Conservation (phyloP, 1,140 invertebrate species). For the Cotesia glomerata region DNA sequence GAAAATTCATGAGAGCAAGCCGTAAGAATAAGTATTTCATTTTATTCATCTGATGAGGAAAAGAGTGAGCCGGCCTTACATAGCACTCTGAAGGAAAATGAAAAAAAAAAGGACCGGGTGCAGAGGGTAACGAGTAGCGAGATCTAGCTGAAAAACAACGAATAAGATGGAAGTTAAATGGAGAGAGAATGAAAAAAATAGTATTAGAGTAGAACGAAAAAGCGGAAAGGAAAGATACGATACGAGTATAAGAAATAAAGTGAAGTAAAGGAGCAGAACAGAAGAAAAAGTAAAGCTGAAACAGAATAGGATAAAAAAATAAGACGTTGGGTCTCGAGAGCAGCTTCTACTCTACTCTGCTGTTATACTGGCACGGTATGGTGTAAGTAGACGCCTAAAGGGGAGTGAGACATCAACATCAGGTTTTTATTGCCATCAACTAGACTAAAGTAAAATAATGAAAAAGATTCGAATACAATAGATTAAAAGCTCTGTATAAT, state of each 20-base stretch:
- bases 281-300: not conserved
- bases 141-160: not conserved
- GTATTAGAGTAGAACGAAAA: not conserved
- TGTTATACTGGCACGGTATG: no score
- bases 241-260: not conserved
- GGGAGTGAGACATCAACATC: constrained; percentile 14
- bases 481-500: constrained; percentile 13
- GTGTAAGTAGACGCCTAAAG: constrained; percentile 2
- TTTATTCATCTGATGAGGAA: constrained; percentile 27
- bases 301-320: not conserved
- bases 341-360: not conserved
- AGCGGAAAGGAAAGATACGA: not conserved
- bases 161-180: not conserved
- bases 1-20: constrained; percentile 33
- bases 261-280: not conserved
- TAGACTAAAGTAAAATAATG: constrained; percentile 45
- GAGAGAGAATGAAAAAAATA: not conserved
- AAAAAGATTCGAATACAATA: constrained; percentile 27
- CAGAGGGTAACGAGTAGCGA: no score
- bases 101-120: not conserved
- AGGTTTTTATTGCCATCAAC: constrained; percentile 33
- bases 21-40: constrained; percentile 35
- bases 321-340: constrained; percentile 5
- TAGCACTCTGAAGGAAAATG: not conserved
- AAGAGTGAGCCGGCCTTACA: constrained; percentile 4